Percentiles rank a stretch among this genome's conserved stretches.
Conservation (phyloP, 1,140 invertebrate genomes). For the Phortica variegata region DNA sequence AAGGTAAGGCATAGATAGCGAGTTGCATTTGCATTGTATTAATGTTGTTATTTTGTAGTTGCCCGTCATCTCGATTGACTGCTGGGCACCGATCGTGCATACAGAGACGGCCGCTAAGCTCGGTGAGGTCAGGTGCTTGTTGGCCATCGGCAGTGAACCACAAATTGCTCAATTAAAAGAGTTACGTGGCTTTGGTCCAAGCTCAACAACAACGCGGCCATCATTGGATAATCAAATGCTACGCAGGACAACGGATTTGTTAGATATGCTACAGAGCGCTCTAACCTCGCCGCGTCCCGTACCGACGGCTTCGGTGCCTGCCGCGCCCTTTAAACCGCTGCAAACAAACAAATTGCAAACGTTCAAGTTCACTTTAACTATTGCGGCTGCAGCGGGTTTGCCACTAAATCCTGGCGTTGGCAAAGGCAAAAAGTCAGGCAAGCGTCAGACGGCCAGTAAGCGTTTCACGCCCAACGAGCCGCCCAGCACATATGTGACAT, state of each 20-base stretch:
- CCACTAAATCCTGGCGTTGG: conserved; percentile 58
- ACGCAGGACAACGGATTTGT: conserved; percentile 55
- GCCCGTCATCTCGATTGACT: conserved; percentile 64
- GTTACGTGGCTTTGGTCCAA: conserved; percentile 56
- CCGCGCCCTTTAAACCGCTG: conserved; percentile 3
- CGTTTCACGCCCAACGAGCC: conserved; percentile 48
- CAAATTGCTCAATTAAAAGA: conserved; percentile 63
- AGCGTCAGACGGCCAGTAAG: conserved; percentile 31
- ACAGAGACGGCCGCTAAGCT: conserved; percentile 54
- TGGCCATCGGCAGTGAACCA: conserved; percentile 64
- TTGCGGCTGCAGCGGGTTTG: conserved; percentile 63
- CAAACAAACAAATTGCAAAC: conserved; percentile 26
- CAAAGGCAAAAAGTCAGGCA: conserved; percentile 37
- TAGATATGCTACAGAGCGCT: conserved; percentile 58
- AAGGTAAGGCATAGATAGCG: conserved; percentile 31
- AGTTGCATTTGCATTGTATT: neutral
- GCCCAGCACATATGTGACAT: conserved; percentile 65
- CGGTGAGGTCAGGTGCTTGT: conserved; percentile 61
- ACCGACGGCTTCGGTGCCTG: neutral
- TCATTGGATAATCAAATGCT: conserved; percentile 21
- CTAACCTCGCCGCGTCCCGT: conserved; percentile 22
- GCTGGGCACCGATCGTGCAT: conserved; percentile 61
- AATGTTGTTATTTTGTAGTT: conserved; percentile 51
- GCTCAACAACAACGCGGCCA: neutral
- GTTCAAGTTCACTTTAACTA: conserved; percentile 58